Conservation (phyloP, 2,797 vertebrate species). For the Channallabes apus region DNA sequence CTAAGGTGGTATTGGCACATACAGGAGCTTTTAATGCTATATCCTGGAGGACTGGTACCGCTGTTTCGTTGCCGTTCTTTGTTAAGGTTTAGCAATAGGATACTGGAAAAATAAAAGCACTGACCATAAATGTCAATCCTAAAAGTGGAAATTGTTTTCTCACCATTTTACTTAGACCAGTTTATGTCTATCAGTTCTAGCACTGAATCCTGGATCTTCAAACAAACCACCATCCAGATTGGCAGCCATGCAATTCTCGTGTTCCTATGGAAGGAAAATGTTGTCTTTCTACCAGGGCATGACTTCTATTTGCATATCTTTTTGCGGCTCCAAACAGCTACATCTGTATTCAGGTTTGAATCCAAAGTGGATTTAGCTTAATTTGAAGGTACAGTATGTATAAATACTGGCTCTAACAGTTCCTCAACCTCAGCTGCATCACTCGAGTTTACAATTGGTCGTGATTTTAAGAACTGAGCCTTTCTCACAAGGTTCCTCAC, state of each 20-base stretch:
- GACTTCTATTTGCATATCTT: too few relatives aligned
- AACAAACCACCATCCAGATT: not conserved
- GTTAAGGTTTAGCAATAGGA: slow-evolving; percentile 9
- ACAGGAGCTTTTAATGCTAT: slow-evolving; percentile 29
- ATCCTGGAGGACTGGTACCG: slow-evolving; percentile 9
- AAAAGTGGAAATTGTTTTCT: slow-evolving; percentile 38
- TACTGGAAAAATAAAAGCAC: slow-evolving; percentile 12
- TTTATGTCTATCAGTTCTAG: slow-evolving; percentile 4
- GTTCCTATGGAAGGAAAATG: not conserved
- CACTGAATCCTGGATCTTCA: not conserved
- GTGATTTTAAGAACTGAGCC: not conserved
- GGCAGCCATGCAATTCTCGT: not conserved
- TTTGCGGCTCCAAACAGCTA: not conserved
- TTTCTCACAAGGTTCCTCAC: not conserved
- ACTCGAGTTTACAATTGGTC: not conserved
- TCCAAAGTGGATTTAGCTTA: not conserved
- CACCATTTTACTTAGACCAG: slow-evolving; percentile 20
- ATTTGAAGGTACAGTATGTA: not conserved
- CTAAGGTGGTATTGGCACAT: slow-evolving; percentile 61
- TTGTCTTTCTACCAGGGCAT: not conserved
- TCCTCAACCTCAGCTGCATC: not conserved
- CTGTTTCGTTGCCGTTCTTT: slow-evolving; percentile 5
- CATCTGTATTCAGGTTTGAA: not conserved
- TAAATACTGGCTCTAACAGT: not conserved
- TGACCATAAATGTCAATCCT: slow-evolving; percentile 28